Conservation (phyloP, 2,113 vertebrate genomes). For the Anser cygnoides region DNA sequence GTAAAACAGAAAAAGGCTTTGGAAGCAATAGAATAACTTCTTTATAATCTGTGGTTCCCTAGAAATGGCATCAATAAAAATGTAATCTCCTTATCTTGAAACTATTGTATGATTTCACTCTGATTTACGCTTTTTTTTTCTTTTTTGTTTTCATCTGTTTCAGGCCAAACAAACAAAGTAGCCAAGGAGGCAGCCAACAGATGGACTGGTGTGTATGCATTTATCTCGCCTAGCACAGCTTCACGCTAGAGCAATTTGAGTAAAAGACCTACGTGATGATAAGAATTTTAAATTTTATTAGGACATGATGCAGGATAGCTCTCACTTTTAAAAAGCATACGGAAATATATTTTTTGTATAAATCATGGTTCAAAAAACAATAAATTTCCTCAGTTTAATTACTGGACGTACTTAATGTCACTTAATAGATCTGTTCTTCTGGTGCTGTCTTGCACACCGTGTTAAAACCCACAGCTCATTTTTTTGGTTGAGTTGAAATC, state of each 20-base stretch:
- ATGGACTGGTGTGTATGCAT: slow-evolving; percentile 90
- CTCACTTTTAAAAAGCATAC: not conserved
- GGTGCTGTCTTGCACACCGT: not conserved
- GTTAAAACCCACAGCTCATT: not conserved
- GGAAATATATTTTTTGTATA: not conserved
- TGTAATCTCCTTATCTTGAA: not conserved
- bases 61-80: not conserved
- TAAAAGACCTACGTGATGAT: not conserved
- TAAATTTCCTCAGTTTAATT: not conserved
- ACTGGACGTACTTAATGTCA: not conserved
- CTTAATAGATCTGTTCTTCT: not conserved
- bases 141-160: slow-evolving; percentile 46
- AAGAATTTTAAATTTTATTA: not conserved
- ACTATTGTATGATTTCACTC: not conserved
- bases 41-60: not conserved
- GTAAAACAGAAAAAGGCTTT: not conserved
- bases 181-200: slow-evolving; percentile 94
- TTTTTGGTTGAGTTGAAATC: not conserved
- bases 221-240: not conserved
- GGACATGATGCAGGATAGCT: not conserved
- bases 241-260: not conserved
- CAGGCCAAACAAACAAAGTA: slow-evolving; percentile 87
- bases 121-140: not conserved
- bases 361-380: not conserved
- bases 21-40: not conserved